Conservation (phyloP, 2,888 invertebrate genomes). For the Polyommatus icarus region DNA sequence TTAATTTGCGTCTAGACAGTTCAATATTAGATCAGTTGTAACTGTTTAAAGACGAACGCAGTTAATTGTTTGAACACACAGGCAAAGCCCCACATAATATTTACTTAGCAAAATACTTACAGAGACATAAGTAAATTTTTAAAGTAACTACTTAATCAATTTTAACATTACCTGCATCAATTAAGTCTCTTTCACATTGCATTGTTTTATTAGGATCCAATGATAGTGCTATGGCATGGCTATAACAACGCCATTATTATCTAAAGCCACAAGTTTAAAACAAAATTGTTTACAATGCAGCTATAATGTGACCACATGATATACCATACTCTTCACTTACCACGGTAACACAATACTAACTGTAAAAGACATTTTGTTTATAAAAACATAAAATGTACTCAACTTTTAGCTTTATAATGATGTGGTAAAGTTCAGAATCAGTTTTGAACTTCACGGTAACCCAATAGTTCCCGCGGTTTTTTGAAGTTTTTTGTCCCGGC, state of each 20-base stretch:
- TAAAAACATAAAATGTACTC: neutral
- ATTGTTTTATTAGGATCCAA: neutral
- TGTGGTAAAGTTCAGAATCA: conserved; percentile 42
- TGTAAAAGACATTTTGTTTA: conserved; percentile 45
- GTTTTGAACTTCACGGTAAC: conserved; percentile 50
- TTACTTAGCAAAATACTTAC: no score
- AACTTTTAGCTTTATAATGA: conserved; percentile 38
- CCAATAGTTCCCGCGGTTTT: conserved; percentile 55
- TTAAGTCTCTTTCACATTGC: neutral
- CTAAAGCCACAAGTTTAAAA: neutral
- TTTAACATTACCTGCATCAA: neutral
- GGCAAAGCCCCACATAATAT: no score
- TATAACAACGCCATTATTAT: neutral
- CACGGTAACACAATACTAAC: conserved; percentile 47
- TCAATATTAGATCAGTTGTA: neutral
- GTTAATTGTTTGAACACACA: neutral
- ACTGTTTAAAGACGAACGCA: neutral
- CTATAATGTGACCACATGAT: conserved; percentile 34
- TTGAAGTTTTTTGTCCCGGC: conserved; percentile 46
- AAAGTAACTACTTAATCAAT: no score
- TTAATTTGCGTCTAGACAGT: conserved; percentile 1
- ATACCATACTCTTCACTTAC: conserved; percentile 40
- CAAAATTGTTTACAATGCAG: conserved; percentile 29
- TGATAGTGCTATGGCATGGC: neutral
- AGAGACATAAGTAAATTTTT: no score